Conservation (phyloP, 2,113 vertebrate species). For the Falcunculus frontatus region DNA sequence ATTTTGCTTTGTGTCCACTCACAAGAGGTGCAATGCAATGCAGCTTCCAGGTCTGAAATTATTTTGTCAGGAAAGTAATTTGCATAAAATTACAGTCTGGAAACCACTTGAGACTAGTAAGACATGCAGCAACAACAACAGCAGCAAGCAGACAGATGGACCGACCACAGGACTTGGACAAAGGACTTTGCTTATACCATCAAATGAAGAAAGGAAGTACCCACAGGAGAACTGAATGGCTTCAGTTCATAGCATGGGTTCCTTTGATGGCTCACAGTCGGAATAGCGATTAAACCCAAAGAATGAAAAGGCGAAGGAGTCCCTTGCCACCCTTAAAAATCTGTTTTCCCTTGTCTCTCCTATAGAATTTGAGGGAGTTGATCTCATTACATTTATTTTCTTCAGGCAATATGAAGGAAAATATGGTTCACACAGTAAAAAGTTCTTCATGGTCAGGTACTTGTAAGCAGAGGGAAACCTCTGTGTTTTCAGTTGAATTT, state of each 20-base stretch:
- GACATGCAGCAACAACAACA: background rate
- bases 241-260: background rate
- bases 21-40: background rate
- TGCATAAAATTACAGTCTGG: background rate
- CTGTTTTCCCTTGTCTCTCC: background rate
- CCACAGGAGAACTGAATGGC: background rate
- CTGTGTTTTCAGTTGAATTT: background rate
- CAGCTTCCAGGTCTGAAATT: background rate
- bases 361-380: background rate
- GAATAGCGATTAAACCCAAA: background rate
- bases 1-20: background rate
- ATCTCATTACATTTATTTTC: background rate
- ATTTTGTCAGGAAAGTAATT: background rate
- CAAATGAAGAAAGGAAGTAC: background rate
- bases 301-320: background rate
- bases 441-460: background rate
- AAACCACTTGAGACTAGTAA: background rate
- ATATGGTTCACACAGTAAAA: background rate
- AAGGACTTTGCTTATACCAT: background rate
- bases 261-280: background rate
- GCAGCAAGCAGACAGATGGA: conserved; percentile 16
- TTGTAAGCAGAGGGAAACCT: background rate
- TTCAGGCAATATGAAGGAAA: background rate
- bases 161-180: background rate
- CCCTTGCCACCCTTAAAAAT: background rate